These are phyloP conservation scores for Mesoclemmys tuberculata DNA, from an alignment of 2,113 vertebrate genomes.

Conservation along the genomic window DNA sequence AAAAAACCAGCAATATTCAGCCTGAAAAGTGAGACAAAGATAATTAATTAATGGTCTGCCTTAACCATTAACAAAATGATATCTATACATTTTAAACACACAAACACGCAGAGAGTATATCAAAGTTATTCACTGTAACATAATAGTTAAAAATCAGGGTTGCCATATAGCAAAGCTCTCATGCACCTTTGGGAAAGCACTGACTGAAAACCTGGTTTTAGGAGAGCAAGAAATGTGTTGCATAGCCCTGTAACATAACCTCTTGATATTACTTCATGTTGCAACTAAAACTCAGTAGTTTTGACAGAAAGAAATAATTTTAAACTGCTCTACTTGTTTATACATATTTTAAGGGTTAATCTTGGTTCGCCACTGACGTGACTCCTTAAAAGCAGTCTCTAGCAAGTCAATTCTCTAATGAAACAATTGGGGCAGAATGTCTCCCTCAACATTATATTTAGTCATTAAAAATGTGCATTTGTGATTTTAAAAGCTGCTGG, in stretches of 20 bases:
- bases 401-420: conserved; percentile 31
- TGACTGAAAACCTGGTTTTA: background rate
- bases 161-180: background rate
- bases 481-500: conserved; percentile 70
- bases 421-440: conserved; percentile 75
- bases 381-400: conserved; percentile 58
- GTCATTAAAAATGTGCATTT: conserved; percentile 77
- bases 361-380: conserved; percentile 13
- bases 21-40: background rate
- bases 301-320: background rate
- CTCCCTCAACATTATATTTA: conserved; percentile 66
- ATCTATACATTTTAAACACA: background rate
- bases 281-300: background rate
- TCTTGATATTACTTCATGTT: background rate
- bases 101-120: accelerated
- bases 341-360: background rate
- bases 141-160: accelerated
- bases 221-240: background rate
- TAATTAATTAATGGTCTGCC: background rate
- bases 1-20: background rate
- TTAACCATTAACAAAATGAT: background rate
- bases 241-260: background rate
- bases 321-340: background rate
- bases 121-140: accelerated
- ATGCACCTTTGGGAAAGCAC: background rate